Percentiles rank a stretch among this genome's conserved stretches.
Conservation (phyloP, 2,888 invertebrate species). For the Dugesia japonica region DNA sequence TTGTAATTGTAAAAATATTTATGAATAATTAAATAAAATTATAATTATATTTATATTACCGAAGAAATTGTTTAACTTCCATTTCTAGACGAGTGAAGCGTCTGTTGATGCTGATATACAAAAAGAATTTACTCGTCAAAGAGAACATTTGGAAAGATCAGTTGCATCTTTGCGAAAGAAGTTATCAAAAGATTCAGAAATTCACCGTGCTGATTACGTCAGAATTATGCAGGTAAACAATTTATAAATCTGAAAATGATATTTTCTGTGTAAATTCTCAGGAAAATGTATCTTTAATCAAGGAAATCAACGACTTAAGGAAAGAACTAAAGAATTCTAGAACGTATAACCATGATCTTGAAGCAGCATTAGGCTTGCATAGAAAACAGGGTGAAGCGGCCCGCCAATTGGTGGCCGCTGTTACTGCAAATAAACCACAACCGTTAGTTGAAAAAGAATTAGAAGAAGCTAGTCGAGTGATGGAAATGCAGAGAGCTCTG, state of each 20-base stretch:
- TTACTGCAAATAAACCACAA: conserved; percentile 50
- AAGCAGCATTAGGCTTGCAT: conserved; percentile 48
- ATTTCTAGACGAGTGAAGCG: conserved; percentile 45
- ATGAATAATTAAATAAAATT: too few relatives aligned
- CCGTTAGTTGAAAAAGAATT: conserved; percentile 56
- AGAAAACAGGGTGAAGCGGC: conserved; percentile 30
- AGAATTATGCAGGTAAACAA: conserved; percentile 55
- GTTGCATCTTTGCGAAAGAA: conserved; percentile 52
- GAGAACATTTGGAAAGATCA: conserved; percentile 63
- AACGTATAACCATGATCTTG: conserved; percentile 58
- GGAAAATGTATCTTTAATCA: conserved; percentile 62
- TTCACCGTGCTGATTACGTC: conserved; percentile 52
- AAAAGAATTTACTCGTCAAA: conserved; percentile 55
- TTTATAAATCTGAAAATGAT: neutral
- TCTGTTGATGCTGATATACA: conserved; percentile 48
- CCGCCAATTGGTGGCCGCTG: conserved; percentile 46
- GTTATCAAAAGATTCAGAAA: conserved; percentile 48
- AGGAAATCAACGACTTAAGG: conserved; percentile 63
- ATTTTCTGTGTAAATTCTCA: conserved; percentile 39
- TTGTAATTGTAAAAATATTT: too few relatives aligned
- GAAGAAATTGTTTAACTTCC: too few relatives aligned
- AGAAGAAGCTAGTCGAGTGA: conserved; percentile 50
- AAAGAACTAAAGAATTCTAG: conserved; percentile 57
- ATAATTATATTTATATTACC: too few relatives aligned
- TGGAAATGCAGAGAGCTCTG: conserved; percentile 49